Evolutionary conservation across 1,140 invertebrate species (phyloP).

Genomic region (Neocloeon triangulifer): DNA sequence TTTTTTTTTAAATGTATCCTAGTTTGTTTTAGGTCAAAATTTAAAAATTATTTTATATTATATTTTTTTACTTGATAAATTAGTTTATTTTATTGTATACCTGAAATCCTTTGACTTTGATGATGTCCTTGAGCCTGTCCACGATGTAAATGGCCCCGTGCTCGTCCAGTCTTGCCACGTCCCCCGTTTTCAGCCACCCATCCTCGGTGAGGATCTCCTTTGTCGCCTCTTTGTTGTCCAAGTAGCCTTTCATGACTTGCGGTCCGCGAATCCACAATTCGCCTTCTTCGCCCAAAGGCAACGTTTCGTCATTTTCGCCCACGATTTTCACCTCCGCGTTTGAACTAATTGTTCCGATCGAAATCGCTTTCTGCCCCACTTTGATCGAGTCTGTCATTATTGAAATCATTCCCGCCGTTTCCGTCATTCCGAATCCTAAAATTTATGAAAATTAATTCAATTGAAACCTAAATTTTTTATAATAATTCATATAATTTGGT

Average conservation of each 20-base stretch:
- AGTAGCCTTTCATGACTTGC: slow-evolving; percentile 51
- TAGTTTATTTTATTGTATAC: too few species aligned
- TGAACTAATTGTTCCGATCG: slow-evolving; percentile 8
- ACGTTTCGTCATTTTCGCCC: slow-evolving; percentile 15
- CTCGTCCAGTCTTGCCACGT: slow-evolving; percentile 55
- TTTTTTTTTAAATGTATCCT: too few species aligned
- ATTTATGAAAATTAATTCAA: too few species aligned
- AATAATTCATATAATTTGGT: too few species aligned
- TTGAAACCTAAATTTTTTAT: too few species aligned
- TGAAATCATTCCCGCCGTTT: not conserved
- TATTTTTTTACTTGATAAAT: too few species aligned
- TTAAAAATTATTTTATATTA: too few species aligned
- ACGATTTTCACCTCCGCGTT: slow-evolving; percentile 10
- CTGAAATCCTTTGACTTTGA: slow-evolving; percentile 77
- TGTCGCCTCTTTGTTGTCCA: slow-evolving; percentile 49
- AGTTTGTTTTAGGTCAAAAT: too few species aligned
- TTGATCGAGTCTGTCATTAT: not conserved
- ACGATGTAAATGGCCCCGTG: slow-evolving; percentile 49
- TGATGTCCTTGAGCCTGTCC: slow-evolving; percentile 71
- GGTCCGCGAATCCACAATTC: slow-evolving; percentile 40
- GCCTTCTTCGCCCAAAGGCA: slow-evolving; percentile 27
- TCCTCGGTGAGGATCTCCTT: slow-evolving; percentile 37
- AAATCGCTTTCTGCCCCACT: slow-evolving; percentile 6
- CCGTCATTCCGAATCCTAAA: not conserved
- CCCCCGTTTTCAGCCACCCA: slow-evolving; percentile 64